phyloP scores from a whole-genome alignment of 2,797 vertebrate species.

The Tachyglossus aculeatus region DNA sequence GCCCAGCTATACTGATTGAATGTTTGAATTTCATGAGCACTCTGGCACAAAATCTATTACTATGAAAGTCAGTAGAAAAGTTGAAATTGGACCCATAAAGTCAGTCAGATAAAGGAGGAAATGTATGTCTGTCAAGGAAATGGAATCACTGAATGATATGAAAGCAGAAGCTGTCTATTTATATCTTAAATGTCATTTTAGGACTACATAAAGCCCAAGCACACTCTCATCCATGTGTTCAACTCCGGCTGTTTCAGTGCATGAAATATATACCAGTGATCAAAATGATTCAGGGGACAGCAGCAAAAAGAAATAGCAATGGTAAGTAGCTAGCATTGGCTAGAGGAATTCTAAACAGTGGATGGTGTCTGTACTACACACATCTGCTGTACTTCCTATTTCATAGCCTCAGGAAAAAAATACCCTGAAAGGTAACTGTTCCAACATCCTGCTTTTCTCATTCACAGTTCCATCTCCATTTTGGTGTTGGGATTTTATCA shows the following conservation, averaged over 20 bases:
- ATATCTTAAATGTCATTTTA: not conserved
- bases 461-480: not conserved
- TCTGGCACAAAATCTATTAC: no score
- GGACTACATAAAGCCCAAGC: not conserved
- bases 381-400: not conserved
- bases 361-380: not conserved
- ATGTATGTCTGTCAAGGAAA: not conserved
- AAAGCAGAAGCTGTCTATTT: not conserved
- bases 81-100: not conserved
- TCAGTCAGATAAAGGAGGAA: not conserved
- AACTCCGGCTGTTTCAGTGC: not conserved
- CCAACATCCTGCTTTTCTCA: not conserved
- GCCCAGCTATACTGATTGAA: no score
- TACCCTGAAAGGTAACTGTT: not conserved
- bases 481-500: slow-evolving; percentile 2
- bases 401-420: not conserved
- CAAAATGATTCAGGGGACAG: slow-evolving; percentile 26
- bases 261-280: not conserved
- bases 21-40: no score
- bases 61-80: not conserved
- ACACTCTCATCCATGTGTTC: not conserved
- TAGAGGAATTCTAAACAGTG: no score
- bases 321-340: not conserved
- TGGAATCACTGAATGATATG: not conserved
- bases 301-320: slow-evolving; percentile 1